Evolutionary conservation across 2,888 invertebrate species (phyloP).

Genomic region (Agrotis puta): DNA sequence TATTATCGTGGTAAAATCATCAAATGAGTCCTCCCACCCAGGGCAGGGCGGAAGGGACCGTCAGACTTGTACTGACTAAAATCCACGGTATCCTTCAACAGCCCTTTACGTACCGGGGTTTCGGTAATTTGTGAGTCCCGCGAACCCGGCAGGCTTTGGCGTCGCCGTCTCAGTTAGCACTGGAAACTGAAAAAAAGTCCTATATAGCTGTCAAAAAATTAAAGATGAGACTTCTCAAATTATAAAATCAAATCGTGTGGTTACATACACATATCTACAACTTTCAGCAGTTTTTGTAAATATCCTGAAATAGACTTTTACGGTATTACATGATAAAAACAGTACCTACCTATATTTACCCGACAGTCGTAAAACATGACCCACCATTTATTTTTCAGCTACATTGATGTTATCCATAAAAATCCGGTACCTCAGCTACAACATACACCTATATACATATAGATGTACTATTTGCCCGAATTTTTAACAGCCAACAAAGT

Average conservation of each 20-base stretch:
- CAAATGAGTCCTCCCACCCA: too few species aligned
- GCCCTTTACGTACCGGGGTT: too few species aligned
- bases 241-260: neutral
- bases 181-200: too few species aligned
- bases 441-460: conserved; percentile 9
- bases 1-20: too few species aligned
- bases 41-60: too few species aligned
- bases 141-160: too few species aligned
- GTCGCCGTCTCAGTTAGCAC: too few species aligned
- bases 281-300: neutral
- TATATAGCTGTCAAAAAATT: neutral
- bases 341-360: neutral
- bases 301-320: neutral
- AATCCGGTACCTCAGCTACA: conserved; percentile 20
- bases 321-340: conserved; percentile 12
- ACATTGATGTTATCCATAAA: conserved; percentile 45
- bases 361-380: conserved; percentile 34
- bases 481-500: conserved; percentile 59
- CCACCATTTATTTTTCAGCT: conserved; percentile 35
- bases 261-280: neutral
- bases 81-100: too few species aligned
- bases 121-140: too few species aligned
- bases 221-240: neutral
- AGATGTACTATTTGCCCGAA: conserved; percentile 43
- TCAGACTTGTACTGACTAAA: too few species aligned